Evolutionary conservation across 2,888 invertebrate genomes (phyloP).

Genomic region (Caenorhabditis uteleia): DNA sequence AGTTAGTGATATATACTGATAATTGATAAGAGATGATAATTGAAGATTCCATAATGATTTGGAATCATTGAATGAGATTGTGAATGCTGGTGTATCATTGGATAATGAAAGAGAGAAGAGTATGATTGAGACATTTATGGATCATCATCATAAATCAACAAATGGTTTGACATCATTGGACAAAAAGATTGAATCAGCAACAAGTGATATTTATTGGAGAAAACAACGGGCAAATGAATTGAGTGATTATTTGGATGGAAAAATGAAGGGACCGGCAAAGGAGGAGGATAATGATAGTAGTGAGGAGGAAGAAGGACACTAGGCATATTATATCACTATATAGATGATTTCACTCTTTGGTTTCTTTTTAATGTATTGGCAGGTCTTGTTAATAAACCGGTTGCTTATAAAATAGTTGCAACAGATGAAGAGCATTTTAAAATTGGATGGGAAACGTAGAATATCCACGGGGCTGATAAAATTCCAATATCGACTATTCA

Average conservation of each 20-base stretch:
- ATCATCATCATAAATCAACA: slow-evolving; percentile 34
- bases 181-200: slow-evolving; percentile 33
- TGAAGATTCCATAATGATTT: slow-evolving; percentile 22
- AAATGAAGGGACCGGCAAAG: slow-evolving; percentile 30
- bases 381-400: too few relatives aligned
- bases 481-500: too few relatives aligned
- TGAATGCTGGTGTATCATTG: slow-evolving; percentile 20
- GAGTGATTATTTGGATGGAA: slow-evolving; percentile 33
- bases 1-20: too few relatives aligned
- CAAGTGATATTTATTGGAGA: slow-evolving; percentile 37
- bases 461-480: too few relatives aligned
- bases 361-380: too few relatives aligned
- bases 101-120: slow-evolving; percentile 33
- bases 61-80: slow-evolving; percentile 25
- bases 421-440: too few relatives aligned
- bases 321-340: too few relatives aligned
- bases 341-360: too few relatives aligned
- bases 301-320: too few relatives aligned
- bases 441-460: too few relatives aligned
- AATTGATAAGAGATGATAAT: too few relatives aligned
- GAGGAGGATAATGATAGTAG: slow-evolving; percentile 21
- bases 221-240: slow-evolving; percentile 18
- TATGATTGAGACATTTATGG: slow-evolving; percentile 31
- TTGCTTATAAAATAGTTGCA: too few relatives aligned
- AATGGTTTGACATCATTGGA: slow-evolving; percentile 20